phyloP scores from a whole-genome alignment of 2,797 vertebrate species.

The Myotis daubentonii region DNA sequence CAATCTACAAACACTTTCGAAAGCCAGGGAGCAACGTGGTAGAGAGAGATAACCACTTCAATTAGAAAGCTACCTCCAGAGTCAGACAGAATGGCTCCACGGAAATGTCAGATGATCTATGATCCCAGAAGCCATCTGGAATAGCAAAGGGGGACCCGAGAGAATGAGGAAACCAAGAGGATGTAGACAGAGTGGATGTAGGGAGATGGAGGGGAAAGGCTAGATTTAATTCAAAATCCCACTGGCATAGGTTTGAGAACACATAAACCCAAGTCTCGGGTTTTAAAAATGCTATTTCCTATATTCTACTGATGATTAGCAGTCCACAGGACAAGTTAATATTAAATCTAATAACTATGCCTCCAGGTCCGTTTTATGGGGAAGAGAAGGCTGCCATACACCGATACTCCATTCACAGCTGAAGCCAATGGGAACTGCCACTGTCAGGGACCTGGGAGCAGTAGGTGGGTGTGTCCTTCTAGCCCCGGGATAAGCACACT shows the following conservation, averaged over 20 bases:
- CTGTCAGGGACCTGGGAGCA: background rate
- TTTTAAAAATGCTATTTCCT: background rate
- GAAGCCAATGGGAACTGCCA: background rate
- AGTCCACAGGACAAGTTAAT: background rate
- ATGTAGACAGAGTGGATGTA: background rate
- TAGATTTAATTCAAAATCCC: background rate
- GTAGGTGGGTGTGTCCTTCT: background rate
- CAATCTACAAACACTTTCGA: conserved; percentile 45
- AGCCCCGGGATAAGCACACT: background rate
- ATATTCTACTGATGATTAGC: background rate
- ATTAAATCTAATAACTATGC: background rate
- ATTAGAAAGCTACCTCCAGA: conserved; percentile 27
- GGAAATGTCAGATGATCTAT: background rate
- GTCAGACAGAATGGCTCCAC: background rate
- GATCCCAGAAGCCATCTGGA: background rate
- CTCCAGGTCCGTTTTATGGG: background rate
- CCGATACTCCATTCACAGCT: fast-evolving
- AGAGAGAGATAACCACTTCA: conserved; percentile 38
- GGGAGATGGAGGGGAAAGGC: background rate
- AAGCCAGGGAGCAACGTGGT: conserved; percentile 28
- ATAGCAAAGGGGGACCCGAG: background rate
- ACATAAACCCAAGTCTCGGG: background rate
- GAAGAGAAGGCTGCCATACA: background rate
- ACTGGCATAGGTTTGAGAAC: background rate
- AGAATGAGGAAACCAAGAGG: background rate